Base-by-base conservation (phyloP, 1,140 invertebrate species). In the Samia ricini region DNA sequence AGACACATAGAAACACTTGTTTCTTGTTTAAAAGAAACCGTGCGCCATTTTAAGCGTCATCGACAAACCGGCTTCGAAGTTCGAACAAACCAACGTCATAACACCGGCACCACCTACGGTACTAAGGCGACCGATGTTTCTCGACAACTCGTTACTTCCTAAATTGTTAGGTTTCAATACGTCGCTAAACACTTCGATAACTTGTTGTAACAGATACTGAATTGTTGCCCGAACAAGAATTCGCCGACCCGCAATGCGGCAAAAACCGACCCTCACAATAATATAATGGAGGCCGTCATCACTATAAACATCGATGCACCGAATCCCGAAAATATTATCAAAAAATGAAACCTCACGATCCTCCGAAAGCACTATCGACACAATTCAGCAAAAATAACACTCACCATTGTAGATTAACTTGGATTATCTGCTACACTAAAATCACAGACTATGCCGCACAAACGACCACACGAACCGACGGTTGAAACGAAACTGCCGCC, bases 361-460 rank as follows among this genome's bases (percentile, higher is more conserved):
- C 74, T 72, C 68, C 52, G 71, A 82, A 79, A 72, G 73, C 84
- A 89, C 80, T 85, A 69, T 63, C 64, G 73, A 66, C 72, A 81
- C 81, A 73, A 71, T 83, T 80, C 76, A 76, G 68, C 75, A 79
- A 81, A 91, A 92, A 85, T 77, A 85, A 74, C 84, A 91, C 92
- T 92, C 90, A 93, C 92, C 92, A 93, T 93, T 84, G 83, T 91
- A 85, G 91, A 92, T 91, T 91, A 89, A 91, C 83, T 89, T 89
- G 88, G 91, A 91, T 91, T 90, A 90, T 83, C 86, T 83, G 84
- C 88, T 90, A 91, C 88, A 90, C 87, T 91, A 91, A 91, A 88
- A 89, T 90, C 88, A 88, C 88, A 89, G 85, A 86, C 82, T 83
- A 89, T 81, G 88, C 84, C 86, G 84, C 86, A 85, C 87, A 85